Evolutionary conservation across 2,888 invertebrate species (phyloP), one percentile per base, ranked within the genome.

Genomic region (Vanessa cardui): DNA sequence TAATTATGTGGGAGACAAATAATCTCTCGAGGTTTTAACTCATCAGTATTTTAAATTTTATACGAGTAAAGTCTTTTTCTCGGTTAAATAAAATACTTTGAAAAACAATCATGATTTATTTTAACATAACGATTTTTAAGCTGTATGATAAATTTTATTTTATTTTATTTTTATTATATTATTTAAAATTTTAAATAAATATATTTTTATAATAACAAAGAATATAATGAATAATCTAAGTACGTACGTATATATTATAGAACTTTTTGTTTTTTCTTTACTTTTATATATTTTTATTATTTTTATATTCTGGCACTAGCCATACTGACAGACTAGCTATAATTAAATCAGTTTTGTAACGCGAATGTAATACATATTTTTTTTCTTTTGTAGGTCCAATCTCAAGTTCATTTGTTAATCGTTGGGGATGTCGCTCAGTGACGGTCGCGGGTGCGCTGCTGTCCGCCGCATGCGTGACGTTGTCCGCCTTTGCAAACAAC

Each of bases 331-430:
- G 1, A 26, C 26, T 26, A 5, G 26, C 9, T 12, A 12, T 12
- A 39, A 12, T 39, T 12, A 12, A 12, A 39, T 12, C 39, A 39
- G 39, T 12, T 39, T 12, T 9, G 12, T 12, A 39, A 9, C 8
- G 18, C 4, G 20, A 20, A 20, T 49, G 1, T 20, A 49, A 49
- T 18, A 20, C 20, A 18, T 20, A 7, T 20, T 26, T 15, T 6
- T 56, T 31, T 18, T 56, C 18, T 15, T 56, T 56, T 33, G 18
- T 94, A 99, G 99, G 99, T 78, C 99, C 99, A 16, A 95, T 99
- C 78, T 98, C 99, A 33, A 98, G 99, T 80, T 96, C 97, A 1
- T 95, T 99, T 80, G 99, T 99, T 58, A 99, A 99, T 92, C 96
- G 96, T 75, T 99, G 97, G 91, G 99, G 99, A 21, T 99, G 99